Base-by-base conservation (phyloP, 2,113 vertebrate species). In the Oncorhynchus gorbuscha region DNA sequence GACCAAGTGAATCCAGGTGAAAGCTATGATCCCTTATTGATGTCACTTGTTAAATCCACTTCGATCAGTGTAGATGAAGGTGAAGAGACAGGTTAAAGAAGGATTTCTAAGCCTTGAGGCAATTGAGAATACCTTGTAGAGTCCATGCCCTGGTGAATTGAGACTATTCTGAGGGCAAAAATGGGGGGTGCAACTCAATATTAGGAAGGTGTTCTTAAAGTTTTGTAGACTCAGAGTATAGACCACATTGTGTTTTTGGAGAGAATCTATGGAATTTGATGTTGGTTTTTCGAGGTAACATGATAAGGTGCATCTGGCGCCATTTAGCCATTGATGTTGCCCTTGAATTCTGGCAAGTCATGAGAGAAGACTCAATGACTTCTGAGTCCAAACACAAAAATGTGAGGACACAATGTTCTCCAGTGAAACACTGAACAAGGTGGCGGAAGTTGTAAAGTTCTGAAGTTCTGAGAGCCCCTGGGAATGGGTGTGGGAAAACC, bases 401-500 rank as follows among this genome's bases (percentile, higher is more conserved):
- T 48, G 72, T 35, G 67, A 79, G 66, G 81, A 85, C 82, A 73
- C 18, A 76, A 80, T 81, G 86, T 82, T 79, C 72, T 82, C 73
- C 82, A 84, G 84, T 88, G 82, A 85, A 86, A 80, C 73, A 26
- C 28, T 72, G 76, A 86, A 83, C 86, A 86, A 90, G 85, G 83
- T 85, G 87, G 86, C 84, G 20, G 39, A 39, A 16, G 69, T 22
- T 26, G 20, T 45, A 45, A 45, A 20, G 9, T 48, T 11, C 45
- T 81, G 83, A 80, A 77, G 79, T 88, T 81, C 78, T 89, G 86
- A 87, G 76, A 82, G 80, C 79, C 68, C 32, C 35, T 2, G 76
- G 84, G 89, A 89, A 88, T 88, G 85, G 73, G 81, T 74, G 84
- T 82, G 83, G 79, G 85, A 83, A 84, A 88, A 84, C 83, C 81